Percentiles rank a stretch among this genome's conserved stretches.
phyloP scores from a whole-genome alignment of 2,113 vertebrate species.

The Scortum barcoo region DNA sequence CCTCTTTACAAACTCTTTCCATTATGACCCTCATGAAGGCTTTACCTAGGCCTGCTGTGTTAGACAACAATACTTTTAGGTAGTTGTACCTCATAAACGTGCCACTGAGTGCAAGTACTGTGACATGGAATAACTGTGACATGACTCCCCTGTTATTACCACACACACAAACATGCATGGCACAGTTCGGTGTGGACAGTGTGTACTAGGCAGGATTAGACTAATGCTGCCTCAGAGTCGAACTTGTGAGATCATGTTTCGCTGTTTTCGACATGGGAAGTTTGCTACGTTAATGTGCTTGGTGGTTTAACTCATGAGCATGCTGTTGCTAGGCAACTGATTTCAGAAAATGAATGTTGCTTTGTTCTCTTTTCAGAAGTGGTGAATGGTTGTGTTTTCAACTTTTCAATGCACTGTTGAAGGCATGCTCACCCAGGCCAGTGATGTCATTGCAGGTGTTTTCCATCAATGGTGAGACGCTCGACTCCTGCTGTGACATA shows the following conservation, averaged over 20 bases:
- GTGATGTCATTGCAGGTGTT: constrained; percentile 15
- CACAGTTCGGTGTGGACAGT: neutral
- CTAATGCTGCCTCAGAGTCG: neutral
- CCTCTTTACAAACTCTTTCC: neutral
- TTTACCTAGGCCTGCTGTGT: neutral
- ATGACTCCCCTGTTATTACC: neutral
- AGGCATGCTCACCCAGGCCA: neutral
- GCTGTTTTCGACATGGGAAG: constrained; percentile 13
- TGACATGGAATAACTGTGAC: neutral
- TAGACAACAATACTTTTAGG: neutral
- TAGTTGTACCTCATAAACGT: neutral
- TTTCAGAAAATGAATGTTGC: neutral
- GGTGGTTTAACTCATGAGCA: neutral
- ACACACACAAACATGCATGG: constrained; percentile 2
- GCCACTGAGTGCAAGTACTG: neutral
- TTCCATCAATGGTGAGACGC: neutral
- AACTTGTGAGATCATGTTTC: constrained; percentile 37
- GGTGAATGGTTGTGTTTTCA: neutral
- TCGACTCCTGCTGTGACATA: neutral
- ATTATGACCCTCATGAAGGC: neutral
- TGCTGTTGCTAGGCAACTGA: neutral
- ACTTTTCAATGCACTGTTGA: neutral
- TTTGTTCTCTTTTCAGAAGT: neutral
- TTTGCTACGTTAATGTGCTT: neutral
- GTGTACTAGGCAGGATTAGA: constrained; percentile 32